Percentiles rank a stretch among this genome's conserved stretches.
Conservation (phyloP, 2,113 vertebrate genomes). For the Malaclemys terrapin region DNA sequence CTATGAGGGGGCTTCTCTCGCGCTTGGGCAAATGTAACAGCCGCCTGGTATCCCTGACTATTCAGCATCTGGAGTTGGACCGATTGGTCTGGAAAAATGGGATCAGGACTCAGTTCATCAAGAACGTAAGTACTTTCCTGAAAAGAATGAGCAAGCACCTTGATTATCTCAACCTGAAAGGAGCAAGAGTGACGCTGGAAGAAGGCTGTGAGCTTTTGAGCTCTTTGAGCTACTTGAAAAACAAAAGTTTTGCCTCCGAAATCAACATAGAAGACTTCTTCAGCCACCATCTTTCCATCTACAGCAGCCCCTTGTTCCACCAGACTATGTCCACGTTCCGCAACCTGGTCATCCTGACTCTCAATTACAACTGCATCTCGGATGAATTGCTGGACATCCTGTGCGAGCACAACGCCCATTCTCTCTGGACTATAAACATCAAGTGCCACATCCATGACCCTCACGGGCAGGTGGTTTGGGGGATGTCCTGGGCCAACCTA, state of each 20-base stretch:
- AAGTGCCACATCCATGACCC: constrained; percentile 80
- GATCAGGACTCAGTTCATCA: constrained; percentile 66
- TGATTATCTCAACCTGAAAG: constrained; percentile 75
- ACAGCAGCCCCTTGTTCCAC: constrained; percentile 74
- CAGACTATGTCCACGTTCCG: constrained; percentile 72
- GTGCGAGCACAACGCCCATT: constrained; percentile 45
- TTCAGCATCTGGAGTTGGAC: constrained; percentile 78
- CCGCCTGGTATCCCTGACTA: constrained; percentile 72
- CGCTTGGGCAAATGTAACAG: constrained; percentile 71
- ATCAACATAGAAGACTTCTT: constrained; percentile 83
- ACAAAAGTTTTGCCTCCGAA: constrained; percentile 44
- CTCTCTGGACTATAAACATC: constrained; percentile 76
- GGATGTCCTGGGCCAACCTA: constrained; percentile 78
- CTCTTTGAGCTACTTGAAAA: constrained; percentile 67
- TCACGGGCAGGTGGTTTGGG: constrained; percentile 74
- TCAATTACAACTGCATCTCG: constrained; percentile 83
- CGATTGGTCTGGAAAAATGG: constrained; percentile 73
- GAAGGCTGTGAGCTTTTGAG: constrained; percentile 79
- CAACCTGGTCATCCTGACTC: constrained; percentile 67
- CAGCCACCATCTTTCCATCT: constrained; percentile 68
- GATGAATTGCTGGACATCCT: constrained; percentile 77
- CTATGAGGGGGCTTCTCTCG: constrained; percentile 71
- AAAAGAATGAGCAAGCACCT: constrained; percentile 73
- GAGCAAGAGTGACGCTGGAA: constrained; percentile 74
- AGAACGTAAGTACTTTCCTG: constrained; percentile 75